Evolutionary conservation across 2,113 vertebrate genomes (phyloP).

Genomic region (Tonatia bakeri): DNA sequence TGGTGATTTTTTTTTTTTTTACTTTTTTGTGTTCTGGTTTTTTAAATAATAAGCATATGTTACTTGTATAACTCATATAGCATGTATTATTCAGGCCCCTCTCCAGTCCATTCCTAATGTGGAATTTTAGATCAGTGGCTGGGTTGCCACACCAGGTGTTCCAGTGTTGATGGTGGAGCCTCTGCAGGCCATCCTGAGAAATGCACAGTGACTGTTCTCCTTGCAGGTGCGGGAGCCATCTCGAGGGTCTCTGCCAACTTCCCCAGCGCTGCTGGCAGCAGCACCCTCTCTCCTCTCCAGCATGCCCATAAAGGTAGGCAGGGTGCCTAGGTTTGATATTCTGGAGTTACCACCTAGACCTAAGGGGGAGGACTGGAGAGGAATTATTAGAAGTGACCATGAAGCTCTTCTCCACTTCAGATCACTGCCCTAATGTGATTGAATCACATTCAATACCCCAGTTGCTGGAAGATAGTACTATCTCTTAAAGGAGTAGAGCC

Average conservation of each 20-base stretch:
- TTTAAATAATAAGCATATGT: not conserved
- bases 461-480: not conserved
- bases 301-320: conserved; percentile 89
- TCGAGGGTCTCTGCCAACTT: conserved; percentile 80
- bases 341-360: not conserved
- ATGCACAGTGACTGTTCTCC: conserved; percentile 31
- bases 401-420: not conserved
- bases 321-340: not conserved
- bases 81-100: too few species aligned
- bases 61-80: not conserved
- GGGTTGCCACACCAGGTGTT: not conserved
- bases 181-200: not conserved
- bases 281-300: conserved; percentile 89
- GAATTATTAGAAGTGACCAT: not conserved
- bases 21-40: not conserved
- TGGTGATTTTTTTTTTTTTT: not conserved
- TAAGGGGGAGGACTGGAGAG: not conserved
- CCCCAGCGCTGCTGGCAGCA: conserved; percentile 83
- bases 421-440: not conserved
- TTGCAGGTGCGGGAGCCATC: conserved; percentile 84
- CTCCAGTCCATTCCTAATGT: not conserved
- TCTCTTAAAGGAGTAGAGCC: not conserved
- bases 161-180: not conserved
- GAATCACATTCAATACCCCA: not conserved
- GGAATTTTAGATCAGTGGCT: not conserved